These are phyloP conservation scores for Malurus melanocephalus DNA, from an alignment of 2,113 vertebrate genomes.

Conservation along the genomic window DNA sequence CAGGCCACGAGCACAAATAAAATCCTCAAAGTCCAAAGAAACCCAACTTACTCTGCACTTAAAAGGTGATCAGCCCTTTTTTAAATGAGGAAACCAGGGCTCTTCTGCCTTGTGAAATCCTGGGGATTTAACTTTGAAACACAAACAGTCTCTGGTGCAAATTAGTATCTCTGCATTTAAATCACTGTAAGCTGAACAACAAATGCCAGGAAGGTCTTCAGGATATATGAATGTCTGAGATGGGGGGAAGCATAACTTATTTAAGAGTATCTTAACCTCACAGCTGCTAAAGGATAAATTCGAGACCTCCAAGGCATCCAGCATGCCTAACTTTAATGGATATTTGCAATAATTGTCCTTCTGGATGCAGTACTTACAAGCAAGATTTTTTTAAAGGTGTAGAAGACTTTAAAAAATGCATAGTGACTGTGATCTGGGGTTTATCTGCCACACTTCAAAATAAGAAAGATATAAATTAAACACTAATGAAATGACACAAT, in stretches of 20 bases:
- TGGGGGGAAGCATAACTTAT: neutral
- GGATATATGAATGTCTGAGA: neutral
- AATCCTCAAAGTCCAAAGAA: neutral
- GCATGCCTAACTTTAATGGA: neutral
- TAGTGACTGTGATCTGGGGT: neutral
- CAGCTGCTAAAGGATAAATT: neutral
- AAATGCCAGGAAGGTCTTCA: neutral
- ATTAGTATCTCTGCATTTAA: neutral
- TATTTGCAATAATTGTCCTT: neutral
- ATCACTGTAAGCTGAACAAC: neutral
- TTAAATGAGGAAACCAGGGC: neutral
- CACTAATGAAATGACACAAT: neutral
- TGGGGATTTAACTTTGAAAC: neutral
- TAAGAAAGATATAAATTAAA: neutral
- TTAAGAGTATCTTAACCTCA: neutral
- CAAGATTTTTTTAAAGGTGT: neutral
- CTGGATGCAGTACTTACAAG: neutral
- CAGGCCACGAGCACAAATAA: neutral
- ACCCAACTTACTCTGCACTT: neutral
- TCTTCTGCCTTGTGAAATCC: neutral
- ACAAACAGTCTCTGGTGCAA: neutral
- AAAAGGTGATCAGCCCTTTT: neutral
- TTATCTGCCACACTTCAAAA: neutral
- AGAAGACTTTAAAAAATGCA: neutral
- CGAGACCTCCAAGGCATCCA: neutral